Evolutionary conservation across 2,113 vertebrate species (phyloP).

Genomic region (Pelmatolapia mariae): DNA sequence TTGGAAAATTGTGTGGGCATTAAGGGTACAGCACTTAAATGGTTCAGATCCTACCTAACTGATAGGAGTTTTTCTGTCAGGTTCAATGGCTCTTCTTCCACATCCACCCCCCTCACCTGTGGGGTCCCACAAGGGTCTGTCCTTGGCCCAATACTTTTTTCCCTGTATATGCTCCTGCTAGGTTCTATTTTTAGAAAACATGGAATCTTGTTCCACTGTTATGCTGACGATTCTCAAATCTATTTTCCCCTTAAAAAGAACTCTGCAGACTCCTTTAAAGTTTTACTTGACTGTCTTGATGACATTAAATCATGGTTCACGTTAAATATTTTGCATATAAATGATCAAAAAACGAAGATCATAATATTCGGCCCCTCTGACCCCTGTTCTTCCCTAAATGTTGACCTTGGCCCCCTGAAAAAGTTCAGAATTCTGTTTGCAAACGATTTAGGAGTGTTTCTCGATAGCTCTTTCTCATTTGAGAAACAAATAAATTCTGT

Average conservation of each 20-base stretch:
- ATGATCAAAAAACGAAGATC: neutral
- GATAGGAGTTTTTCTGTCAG: neutral
- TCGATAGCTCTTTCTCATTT: neutral
- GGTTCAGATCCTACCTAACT: neutral
- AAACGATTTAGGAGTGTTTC: neutral
- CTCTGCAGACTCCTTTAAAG: neutral
- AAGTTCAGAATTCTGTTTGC: neutral
- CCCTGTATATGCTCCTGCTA: neutral
- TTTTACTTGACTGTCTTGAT: neutral
- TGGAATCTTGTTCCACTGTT: neutral
- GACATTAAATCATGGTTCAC: neutral
- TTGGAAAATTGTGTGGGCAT: neutral
- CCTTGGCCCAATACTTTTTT: neutral
- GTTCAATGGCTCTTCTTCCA: neutral
- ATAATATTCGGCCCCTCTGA: neutral
- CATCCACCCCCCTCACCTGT: too few relatives aligned
- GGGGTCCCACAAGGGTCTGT: neutral
- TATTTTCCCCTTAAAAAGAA: neutral
- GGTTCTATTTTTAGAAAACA: neutral
- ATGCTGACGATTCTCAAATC: neutral
- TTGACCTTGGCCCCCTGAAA: neutral
- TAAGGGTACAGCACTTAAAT: neutral
- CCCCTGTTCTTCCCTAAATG: neutral
- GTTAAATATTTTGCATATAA: neutral
- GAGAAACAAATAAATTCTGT: neutral